Conservation (phyloP, 1,140 invertebrate species). For the Drosophila cardini region DNA sequence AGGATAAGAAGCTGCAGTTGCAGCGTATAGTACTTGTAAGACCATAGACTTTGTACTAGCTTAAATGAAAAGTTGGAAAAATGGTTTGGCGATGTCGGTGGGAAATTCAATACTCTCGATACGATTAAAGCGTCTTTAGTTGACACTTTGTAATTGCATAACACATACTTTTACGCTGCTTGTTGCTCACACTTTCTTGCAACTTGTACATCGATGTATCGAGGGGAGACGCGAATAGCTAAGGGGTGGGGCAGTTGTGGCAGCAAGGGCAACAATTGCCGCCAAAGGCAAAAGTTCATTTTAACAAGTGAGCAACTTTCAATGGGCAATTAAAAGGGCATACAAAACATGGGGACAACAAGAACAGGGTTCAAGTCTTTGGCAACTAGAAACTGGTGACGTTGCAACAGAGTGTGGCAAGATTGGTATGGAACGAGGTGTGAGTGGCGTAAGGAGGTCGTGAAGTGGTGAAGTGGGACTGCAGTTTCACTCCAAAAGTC, state of each 20-base stretch:
- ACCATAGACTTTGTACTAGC: constrained; percentile 2
- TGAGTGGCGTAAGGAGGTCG: not conserved
- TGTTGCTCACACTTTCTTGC: constrained; percentile 67
- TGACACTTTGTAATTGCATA: constrained; percentile 73
- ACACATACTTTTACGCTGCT: constrained; percentile 77
- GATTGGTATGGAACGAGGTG: not conserved
- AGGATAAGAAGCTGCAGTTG: constrained; percentile 5
- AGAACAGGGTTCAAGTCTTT: constrained; percentile 40
- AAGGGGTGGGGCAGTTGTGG: not conserved
- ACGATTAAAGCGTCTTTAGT: constrained; percentile 44
- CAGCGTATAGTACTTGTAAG: no score
- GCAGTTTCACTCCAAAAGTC: constrained; percentile 56
- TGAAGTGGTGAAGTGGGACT: not conserved
- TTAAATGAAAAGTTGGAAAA: constrained; percentile 18
- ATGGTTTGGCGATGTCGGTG: constrained; percentile 30
- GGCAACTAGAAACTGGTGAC: constrained; percentile 28
- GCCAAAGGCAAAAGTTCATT: constrained; percentile 73
- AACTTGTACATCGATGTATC: constrained; percentile 23
- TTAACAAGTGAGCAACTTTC: constrained; percentile 83
- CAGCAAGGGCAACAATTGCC: constrained; percentile 51
- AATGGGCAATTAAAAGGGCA: constrained; percentile 83
- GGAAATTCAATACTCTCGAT: constrained; percentile 65
- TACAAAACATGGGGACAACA: constrained; percentile 68
- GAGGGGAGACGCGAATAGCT: not conserved
- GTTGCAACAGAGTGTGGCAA: not conserved